Conservation (phyloP, 2,113 vertebrate genomes). For the Odocoileus hemionus region DNA sequence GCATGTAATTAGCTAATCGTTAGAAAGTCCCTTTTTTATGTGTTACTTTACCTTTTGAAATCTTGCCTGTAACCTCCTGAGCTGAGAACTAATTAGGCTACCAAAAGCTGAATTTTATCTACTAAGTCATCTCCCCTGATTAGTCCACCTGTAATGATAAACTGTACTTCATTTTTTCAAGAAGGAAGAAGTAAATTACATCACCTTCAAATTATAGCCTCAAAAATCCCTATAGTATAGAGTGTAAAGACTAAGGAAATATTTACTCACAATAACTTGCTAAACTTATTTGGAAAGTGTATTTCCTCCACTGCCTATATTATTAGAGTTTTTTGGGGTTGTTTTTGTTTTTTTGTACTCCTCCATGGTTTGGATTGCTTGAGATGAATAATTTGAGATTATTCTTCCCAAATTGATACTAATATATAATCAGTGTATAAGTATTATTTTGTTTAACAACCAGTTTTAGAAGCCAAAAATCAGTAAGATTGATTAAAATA, state of each 20-base stretch:
- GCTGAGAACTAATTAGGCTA: not conserved
- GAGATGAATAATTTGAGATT: not conserved
- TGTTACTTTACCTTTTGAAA: constrained; percentile 3
- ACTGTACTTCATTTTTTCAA: not conserved
- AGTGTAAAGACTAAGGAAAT: not conserved
- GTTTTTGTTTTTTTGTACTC: not conserved
- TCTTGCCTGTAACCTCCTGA: not conserved
- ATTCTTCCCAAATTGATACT: not conserved
- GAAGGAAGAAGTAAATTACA: constrained; percentile 29
- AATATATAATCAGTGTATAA: not conserved
- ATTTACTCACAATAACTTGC: not conserved
- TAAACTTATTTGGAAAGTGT: not conserved
- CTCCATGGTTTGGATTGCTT: not conserved
- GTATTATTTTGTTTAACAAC: not conserved
- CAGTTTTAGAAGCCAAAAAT: not conserved
- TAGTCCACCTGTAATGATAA: not conserved
- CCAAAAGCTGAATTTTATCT: constrained; percentile 22
- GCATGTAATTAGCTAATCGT: not conserved
- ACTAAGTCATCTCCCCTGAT: constrained; percentile 17
- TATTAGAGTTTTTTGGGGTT: not conserved
- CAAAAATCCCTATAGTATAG: constrained; percentile 31
- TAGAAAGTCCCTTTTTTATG: not conserved
- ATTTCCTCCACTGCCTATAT: not conserved
- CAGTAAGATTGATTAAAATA: not conserved
- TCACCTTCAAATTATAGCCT: not conserved